A percentile compares a stretch with the other conserved stretches of the same genome.
These are phyloP conservation scores for Cyanistes caeruleus DNA, from an alignment of 2,113 vertebrate genomes.

Conservation along the genomic window DNA sequence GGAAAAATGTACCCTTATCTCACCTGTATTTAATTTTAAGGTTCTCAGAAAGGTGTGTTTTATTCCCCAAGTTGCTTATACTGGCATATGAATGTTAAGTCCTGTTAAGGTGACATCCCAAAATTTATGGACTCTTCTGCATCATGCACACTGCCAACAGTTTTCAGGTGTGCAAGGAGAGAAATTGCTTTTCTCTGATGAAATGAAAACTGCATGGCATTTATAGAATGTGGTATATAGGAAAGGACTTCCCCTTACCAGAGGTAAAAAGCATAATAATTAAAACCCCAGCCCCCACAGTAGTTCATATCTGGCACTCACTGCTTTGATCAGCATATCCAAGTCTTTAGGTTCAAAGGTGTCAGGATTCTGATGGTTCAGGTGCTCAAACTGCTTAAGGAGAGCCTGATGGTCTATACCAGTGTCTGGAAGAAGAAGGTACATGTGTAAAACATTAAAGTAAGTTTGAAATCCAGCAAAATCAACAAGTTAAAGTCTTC, in stretches of 20 bases:
- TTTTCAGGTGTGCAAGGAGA: neutral
- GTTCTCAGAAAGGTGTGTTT: neutral
- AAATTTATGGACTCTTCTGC: neutral
- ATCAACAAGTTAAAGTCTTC: neutral
- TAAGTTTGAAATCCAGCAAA: neutral
- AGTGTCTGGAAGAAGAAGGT: slow-evolving; percentile 70
- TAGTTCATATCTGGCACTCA: slow-evolving; percentile 66
- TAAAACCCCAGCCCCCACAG: neutral
- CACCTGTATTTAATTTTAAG: neutral
- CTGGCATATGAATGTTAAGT: neutral
- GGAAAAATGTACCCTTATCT: neutral
- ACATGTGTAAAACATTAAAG: neutral
- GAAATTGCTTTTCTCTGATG: neutral
- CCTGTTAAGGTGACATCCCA: neutral
- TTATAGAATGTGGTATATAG: neutral
- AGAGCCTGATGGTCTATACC: slow-evolving; percentile 91
- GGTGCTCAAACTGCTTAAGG: slow-evolving; percentile 94
- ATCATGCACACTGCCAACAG: neutral
- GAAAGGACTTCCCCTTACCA: neutral
- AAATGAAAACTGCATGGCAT: neutral
- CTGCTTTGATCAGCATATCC: slow-evolving; percentile 94
- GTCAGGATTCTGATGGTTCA: slow-evolving; percentile 96
- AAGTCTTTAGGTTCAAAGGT: slow-evolving; percentile 94
- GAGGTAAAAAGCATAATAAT: neutral
- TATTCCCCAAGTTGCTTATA: neutral